Base-by-base conservation (phyloP, 2,113 vertebrate species). In the Mustela nigripes region DNA sequence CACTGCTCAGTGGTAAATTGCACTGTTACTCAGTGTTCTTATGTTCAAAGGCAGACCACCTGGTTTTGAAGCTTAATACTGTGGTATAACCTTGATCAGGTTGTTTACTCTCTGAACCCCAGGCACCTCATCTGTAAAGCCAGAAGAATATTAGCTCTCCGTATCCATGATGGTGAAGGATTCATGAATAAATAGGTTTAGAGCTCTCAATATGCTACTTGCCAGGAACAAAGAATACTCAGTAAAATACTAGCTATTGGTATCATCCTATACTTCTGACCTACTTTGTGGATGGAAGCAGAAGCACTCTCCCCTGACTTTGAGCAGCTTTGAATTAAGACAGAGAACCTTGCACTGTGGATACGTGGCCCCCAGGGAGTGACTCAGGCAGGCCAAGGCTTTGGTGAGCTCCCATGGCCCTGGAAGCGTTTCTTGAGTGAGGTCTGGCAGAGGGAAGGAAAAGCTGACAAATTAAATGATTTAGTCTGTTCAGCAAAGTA, bases 401-500 rank as follows among this genome's bases (percentile, higher is more conserved):
- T 53, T 78, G 31, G 63, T 96, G 58, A 96, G 71, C 93, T 92
- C 90, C 26, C 28, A 31, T 69, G 60, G 88, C 9, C 42, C 71
- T 97, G 96, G 96, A 92, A 92, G 45, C 7, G 11, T 73, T 97
- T 84, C 81, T 84, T 94, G 84, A 89, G 60, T 95, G 96, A 98
- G 94, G 95, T 87, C 95, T 98, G 96, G 95, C 93, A 91, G 73
- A 18, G 60, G 33, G 63, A 94, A 89, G 26, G 58, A 85, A 60
- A 89, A 78, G 80, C 94, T 94, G 92, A 96, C 96, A 89, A 96
- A 90, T 96, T 85, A 96, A 98, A 95, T 78, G 97, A 78, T 94
- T 96, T 98, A 91, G 97, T 98, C 87, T 91, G 85, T 60, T 98
- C 94, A 96, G 97, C 69, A 67, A 76, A 95, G 85, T 92, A 94